Base-by-base conservation (phyloP, 2,888 invertebrate species). In the Leptopterna dolabrata region DNA sequence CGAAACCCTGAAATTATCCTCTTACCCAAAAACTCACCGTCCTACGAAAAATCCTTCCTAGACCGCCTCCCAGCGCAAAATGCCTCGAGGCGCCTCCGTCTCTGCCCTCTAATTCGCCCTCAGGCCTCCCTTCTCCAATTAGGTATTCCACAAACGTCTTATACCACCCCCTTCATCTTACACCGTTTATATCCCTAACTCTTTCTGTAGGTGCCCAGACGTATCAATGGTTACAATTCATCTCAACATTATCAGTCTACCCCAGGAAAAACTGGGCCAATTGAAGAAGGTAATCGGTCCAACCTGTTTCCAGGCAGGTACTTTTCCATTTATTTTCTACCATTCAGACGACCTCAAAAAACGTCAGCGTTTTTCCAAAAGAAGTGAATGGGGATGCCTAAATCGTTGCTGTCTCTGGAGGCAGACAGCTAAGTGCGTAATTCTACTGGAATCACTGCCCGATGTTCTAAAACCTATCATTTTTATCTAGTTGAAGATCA, bases 131-230 rank as follows among this genome's bases (percentile, higher is more conserved):
- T 24, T 45, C 41, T 78, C 78, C 78, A 78, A 78, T 78, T 78
- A 78, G 78, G 41, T 78, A 78, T 78, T 78, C 78, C 13, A 78
- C 78, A 78, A 78, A 78, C 78, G 78, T 78, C 43, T 76, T 19
- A n/a, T 78, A 78, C 73, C 78, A 78, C 78, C 78, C 78, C 78
- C 78, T 78, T 78, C 78, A 78, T 78, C 78, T 78, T n/a, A 45
- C 45, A 24, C 78, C 78, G 78, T 78, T 78, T 78, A 78, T 45
- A 45, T 78, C 16, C 45, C 41, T 43, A 78, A 78, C 78, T 78
- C 78, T 78, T 78, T 78, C 78, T 41, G 78, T 78, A 45, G 36
- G 36, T 36, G 36, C 73, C 73, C 78, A 78, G 78, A 78, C 78
- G 45, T 78, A 78, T 78, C 43, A 78, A 78, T 78, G 78, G 78